Evolutionary conservation across 1,140 invertebrate species (phyloP).

Genomic region (Sesamia nonagrioides): DNA sequence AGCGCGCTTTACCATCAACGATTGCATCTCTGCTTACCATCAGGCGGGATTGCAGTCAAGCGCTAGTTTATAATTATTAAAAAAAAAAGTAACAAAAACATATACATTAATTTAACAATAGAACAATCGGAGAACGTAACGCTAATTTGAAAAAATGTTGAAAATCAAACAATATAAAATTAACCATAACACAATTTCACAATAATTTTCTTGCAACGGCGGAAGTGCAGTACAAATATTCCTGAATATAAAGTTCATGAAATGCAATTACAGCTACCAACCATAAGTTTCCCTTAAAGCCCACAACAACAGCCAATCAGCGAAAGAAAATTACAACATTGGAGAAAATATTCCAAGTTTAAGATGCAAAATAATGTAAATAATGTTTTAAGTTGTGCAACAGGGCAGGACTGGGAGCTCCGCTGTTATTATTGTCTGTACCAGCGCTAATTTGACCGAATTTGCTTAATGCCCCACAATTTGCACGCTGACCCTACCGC

Average conservation of each 20-base stretch:
- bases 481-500: conserved; percentile 60
- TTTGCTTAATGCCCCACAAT: conserved; percentile 76
- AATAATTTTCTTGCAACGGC: conserved; percentile 16
- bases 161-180: conserved; percentile 24
- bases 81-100: too few relatives aligned
- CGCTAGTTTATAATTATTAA: too few relatives aligned
- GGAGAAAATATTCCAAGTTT: conserved; percentile 27
- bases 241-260: conserved; percentile 23
- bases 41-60: too few relatives aligned
- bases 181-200: conserved; percentile 13
- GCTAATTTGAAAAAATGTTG: not conserved
- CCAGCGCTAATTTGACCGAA: conserved; percentile 72
- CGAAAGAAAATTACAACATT: conserved; percentile 12
- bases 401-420: conserved; percentile 60
- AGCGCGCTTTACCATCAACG: too few relatives aligned
- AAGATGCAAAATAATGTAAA: conserved; percentile 56
- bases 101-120: too few relatives aligned
- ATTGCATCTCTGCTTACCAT: too few relatives aligned
- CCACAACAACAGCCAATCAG: conserved; percentile 37
- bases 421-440: conserved; percentile 66
- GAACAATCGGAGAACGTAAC: not conserved
- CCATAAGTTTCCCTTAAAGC: conserved; percentile 13
- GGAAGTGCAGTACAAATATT: conserved; percentile 23
- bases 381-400: conserved; percentile 59
- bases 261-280: conserved; percentile 24